Evolutionary conservation across 2,888 invertebrate genomes (phyloP).

Genomic region (Tenthredo livida): DNA sequence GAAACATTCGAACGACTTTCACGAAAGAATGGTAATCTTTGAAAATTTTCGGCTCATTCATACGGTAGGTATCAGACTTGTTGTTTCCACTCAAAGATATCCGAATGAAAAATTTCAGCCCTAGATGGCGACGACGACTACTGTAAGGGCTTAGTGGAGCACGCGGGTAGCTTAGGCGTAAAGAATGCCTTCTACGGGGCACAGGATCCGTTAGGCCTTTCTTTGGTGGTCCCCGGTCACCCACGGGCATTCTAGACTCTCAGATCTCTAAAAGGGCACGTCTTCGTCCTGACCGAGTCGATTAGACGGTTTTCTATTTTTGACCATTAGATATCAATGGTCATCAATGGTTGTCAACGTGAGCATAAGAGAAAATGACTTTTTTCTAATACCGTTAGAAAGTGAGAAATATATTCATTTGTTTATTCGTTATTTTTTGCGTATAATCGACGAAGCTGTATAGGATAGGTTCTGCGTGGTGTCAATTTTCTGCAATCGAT

Average conservation of each 20-base stretch:
- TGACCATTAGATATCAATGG: neutral
- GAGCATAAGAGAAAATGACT: neutral
- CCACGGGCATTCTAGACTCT: conserved; percentile 24
- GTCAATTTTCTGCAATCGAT: conserved; percentile 14
- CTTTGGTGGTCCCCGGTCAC: conserved; percentile 13
- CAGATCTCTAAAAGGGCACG: conserved; percentile 23
- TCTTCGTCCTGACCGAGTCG: conserved; percentile 24
- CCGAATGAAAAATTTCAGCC: conserved; percentile 9
- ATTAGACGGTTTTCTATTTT: conserved; percentile 11
- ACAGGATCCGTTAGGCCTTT: conserved; percentile 32
- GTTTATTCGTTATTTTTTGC: neutral
- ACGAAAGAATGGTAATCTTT: neutral
- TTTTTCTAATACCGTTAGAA: conserved; percentile 3
- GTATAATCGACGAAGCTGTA: neutral
- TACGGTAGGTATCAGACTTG: neutral
- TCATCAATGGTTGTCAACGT: neutral
- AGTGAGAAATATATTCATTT: neutral
- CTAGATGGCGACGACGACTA: conserved; percentile 11
- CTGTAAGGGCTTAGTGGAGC: conserved; percentile 35
- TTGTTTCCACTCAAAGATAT: neutral
- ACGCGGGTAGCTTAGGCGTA: conserved; percentile 26
- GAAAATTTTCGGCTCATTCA: neutral
- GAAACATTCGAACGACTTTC: too few species aligned
- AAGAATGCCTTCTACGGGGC: conserved; percentile 39
- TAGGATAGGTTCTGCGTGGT: neutral